Percentiles rank a stretch among this genome's conserved stretches.
Evolutionary conservation across 2,888 invertebrate genomes (phyloP).

Genomic region (Flexamia atlantica): DNA sequence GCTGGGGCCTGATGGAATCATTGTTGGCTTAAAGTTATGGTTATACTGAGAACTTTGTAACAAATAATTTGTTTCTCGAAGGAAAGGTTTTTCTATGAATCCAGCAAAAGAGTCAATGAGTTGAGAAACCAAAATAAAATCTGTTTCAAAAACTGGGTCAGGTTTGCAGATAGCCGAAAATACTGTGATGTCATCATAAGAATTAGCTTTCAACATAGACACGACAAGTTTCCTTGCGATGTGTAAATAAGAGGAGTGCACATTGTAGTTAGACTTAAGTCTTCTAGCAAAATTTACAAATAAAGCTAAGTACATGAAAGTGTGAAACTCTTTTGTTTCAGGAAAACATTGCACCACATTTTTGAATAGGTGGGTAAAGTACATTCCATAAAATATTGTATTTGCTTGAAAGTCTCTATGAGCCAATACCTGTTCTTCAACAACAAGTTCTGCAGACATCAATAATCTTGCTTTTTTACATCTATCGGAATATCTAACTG

Average conservation of each 20-base stretch:
- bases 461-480: conserved; percentile 15
- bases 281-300: background rate
- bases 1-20: too few relatives aligned
- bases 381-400: conserved; percentile 26
- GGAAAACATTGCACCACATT: conserved; percentile 12
- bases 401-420: conserved; percentile 21
- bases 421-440: conserved; percentile 5
- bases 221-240: conserved; percentile 10
- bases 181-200: background rate
- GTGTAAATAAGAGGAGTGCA: background rate
- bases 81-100: background rate
- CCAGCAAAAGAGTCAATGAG: background rate
- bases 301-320: conserved; percentile 16
- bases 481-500: conserved; percentile 4
- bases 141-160: conserved; percentile 9
- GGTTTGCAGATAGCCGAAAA: conserved; percentile 11
- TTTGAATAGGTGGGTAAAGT: conserved; percentile 15
- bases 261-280: background rate
- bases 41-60: background rate
- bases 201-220: conserved; percentile 25
- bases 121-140: conserved; percentile 18
- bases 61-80: background rate
- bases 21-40: background rate
- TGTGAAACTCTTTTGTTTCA: background rate
- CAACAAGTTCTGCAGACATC: background rate